Base-by-base conservation (phyloP, 2,113 vertebrate species). In the Salvelinus alpinus region DNA sequence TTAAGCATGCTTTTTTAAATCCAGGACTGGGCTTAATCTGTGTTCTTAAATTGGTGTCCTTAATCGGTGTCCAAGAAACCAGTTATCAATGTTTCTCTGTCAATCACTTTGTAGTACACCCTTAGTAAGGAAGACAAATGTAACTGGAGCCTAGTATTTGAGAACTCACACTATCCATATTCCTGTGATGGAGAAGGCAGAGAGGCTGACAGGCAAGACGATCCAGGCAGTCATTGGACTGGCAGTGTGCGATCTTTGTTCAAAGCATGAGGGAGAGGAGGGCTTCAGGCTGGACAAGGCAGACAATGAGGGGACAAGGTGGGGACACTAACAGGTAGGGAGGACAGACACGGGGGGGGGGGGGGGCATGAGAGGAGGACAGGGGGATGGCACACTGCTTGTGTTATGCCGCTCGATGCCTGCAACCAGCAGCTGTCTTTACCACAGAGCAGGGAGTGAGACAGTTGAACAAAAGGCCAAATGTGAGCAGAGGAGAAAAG, bases 181-280 rank as follows among this genome's bases (percentile, higher is more conserved):
- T 84, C 96, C 96, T 14, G 96, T 96, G 92, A 97, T 97, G 90
- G 94, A 97, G 91, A 97, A 97, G 72, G 94, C 95, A 85, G 95
- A 95, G 87, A 97, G 91, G 93, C 96, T 97, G 92, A 97, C 94
- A 86, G 96, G 96, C 81, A 97, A 95, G 90, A 97, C 91, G 89
- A 96, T 96, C 96, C 96, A 97, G 94, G 95, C 95, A 92, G 96
- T 97, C 96, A 97, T 97, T 92, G 94, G 94, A 93, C 91, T 93
- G 92, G 87, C 90, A 88, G 91, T 92, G 92, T 89, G 90, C 88
- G 85, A 90, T 85, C 84, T 81, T 79, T 87, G 86, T 91, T 86
- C 92, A 90, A 86, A 94, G 91, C 92, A 95, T 94, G 92, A 89
- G 90, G 89, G 88, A 88, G 85, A 85, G 79, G 85, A 79, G 78